These are phyloP conservation scores for Leptocoma aspasia DNA, from an alignment of 2,113 vertebrate species.

Conservation along the genomic window DNA sequence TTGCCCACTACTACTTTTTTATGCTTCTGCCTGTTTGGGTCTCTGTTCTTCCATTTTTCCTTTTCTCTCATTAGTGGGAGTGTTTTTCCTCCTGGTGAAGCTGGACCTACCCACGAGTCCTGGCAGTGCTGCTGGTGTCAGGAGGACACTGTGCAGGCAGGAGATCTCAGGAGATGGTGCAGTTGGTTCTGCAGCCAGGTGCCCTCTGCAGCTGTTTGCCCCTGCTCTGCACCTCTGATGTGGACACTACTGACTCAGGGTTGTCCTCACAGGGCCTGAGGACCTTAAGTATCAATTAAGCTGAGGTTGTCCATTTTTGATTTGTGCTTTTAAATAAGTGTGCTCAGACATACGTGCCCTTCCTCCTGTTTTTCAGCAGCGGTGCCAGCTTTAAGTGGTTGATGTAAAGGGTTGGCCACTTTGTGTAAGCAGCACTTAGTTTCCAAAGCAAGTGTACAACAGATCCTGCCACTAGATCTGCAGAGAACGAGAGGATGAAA, in stretches of 20 bases:
- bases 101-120: not conserved
- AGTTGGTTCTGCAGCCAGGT: not conserved
- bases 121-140: not conserved
- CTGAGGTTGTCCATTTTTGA: not conserved
- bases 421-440: not conserved
- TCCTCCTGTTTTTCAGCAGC: not conserved
- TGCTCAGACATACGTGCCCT: accelerated
- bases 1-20: not conserved
- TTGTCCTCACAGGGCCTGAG: accelerated
- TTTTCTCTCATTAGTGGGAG: not conserved
- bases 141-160: not conserved
- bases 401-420: not conserved
- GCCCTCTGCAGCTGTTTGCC: not conserved
- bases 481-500: not conserved
- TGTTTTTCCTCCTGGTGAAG: not conserved
- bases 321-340: not conserved
- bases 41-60: not conserved
- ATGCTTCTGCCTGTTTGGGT: not conserved
- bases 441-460: not conserved
- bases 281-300: not conserved
- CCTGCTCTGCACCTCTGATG: not conserved
- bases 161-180: not conserved
- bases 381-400: not conserved
- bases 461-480: not conserved
- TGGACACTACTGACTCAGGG: accelerated